Evolutionary conservation across 2,113 vertebrate genomes (phyloP).

Genomic region (Erpornis zantholeuca): DNA sequence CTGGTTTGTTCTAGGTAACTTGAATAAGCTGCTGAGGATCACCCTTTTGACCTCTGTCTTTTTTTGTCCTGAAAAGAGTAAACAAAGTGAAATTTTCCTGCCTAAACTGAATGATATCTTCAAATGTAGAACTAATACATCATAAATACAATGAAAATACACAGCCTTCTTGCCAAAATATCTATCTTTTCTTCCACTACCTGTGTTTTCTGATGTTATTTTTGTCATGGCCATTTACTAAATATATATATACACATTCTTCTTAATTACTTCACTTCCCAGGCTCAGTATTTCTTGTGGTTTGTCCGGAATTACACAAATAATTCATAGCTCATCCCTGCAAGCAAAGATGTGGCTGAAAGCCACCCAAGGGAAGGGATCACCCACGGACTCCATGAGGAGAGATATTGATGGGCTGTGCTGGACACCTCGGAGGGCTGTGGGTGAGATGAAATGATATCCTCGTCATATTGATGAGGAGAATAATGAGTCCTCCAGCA

Average conservation of each 20-base stretch:
- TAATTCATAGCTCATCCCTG: slow-evolving; percentile 1
- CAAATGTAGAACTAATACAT: not conserved
- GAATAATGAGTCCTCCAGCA: not conserved
- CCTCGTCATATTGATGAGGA: not conserved
- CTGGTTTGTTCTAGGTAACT: not conserved
- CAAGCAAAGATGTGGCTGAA: not conserved
- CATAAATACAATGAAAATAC: not conserved
- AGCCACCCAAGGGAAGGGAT: not conserved
- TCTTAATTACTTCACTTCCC: not conserved
- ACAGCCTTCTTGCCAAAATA: not conserved
- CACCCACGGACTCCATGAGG: not conserved
- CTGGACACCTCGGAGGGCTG: not conserved
- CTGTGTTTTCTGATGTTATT: not conserved
- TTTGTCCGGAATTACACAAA: not conserved
- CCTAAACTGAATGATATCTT: not conserved
- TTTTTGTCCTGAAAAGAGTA: not conserved
- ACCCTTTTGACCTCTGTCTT: not conserved
- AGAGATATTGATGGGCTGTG: not conserved
- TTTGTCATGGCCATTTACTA: slow-evolving; percentile 8
- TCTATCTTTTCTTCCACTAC: not conserved
- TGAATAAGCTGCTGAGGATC: not conserved
- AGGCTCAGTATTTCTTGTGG: not conserved
- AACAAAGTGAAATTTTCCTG: not conserved
- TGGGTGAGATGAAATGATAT: no score
- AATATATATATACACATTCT: not conserved